Evolutionary conservation across 2,888 invertebrate genomes (phyloP).

Genomic region (Hecatera dysodea): DNA sequence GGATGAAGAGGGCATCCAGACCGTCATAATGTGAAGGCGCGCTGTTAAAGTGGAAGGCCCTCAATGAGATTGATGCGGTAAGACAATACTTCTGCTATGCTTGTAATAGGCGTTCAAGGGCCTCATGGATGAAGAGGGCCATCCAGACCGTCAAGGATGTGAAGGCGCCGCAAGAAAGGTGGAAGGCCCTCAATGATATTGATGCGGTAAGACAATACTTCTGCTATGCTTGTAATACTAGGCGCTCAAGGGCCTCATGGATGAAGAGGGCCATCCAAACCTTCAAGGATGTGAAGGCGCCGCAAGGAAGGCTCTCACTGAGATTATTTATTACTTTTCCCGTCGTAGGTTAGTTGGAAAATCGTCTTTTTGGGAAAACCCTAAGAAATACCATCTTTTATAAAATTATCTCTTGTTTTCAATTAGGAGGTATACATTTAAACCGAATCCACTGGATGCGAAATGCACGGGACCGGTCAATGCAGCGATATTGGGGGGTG

Average conservation of each 20-base stretch:
- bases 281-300: constrained; percentile 95
- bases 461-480: too few species aligned
- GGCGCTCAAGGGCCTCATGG: constrained; percentile 99
- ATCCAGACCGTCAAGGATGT: constrained; percentile 98
- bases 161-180: constrained; percentile 98
- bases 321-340: too few species aligned
- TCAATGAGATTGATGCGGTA: constrained; percentile 99
- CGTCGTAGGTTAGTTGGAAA: not conserved
- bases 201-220: constrained; percentile 94
- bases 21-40: constrained; percentile 97
- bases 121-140: constrained; percentile 98
- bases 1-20: constrained; percentile 98
- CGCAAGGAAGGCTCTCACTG: constrained; percentile 99
- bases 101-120: too few species aligned
- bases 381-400: not conserved
- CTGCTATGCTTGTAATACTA: too few species aligned
- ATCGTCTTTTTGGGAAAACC: not conserved
- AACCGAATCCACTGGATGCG: too few species aligned
- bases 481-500: not conserved
- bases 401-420: too few species aligned
- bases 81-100: constrained; percentile 68
- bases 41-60: constrained; percentile 99
- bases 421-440: too few species aligned
- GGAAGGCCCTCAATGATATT: constrained; percentile 99
- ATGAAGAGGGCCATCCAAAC: constrained; percentile 99